Base-by-base conservation (phyloP, 2,888 invertebrate species). In the Melieria picta region DNA sequence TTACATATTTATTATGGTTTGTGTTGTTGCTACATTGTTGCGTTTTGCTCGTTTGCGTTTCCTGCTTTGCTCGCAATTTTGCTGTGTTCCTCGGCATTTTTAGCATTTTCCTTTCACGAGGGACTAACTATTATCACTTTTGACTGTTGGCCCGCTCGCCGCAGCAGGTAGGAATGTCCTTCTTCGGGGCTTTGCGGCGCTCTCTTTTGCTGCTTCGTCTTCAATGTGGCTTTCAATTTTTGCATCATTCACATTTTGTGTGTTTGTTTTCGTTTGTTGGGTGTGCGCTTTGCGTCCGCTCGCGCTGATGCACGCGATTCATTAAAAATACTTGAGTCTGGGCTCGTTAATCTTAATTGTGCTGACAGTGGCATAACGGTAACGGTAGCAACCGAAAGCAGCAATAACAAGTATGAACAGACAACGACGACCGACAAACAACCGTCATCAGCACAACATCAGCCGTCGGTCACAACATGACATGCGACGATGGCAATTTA, bases 281-380 rank as follows among this genome's bases (percentile, higher is more conserved):
- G 11, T 48, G 65, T 69, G 10, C 30, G 16, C 42, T 6, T 30
- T 60, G 43, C 48, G 52, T 55, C 52, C 13, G 52, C 46, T 65
- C 10, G n/a, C 52, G 30, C 30, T 30, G 30, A 9, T 45, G 56
- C 10, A 66, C 11, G 46, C 16, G 58, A 66, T 46, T 30, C 50
- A 30, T 45, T 30, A 30, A 30, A 30, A 30, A 30, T 30, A 30
- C 30, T 68, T 16, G 68, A 68, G 61, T 68, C 56, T 48, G 56
- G 68, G 60, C 72, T 72, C 69, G 64, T 72, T 72, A 69, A 69
- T 69, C 64, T 69, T 68, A 72, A 68, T 72, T 72, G 72, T 58
- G 68, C 58, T 69, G 68, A 64, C 68, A 68, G 48, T 47, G 58
- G 11, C 45, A 65, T 45, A 58, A 60, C 63, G 63, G 62, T 62